phyloP scores from a whole-genome alignment of 2,113 vertebrate species.

The Vanacampus margaritifer region DNA sequence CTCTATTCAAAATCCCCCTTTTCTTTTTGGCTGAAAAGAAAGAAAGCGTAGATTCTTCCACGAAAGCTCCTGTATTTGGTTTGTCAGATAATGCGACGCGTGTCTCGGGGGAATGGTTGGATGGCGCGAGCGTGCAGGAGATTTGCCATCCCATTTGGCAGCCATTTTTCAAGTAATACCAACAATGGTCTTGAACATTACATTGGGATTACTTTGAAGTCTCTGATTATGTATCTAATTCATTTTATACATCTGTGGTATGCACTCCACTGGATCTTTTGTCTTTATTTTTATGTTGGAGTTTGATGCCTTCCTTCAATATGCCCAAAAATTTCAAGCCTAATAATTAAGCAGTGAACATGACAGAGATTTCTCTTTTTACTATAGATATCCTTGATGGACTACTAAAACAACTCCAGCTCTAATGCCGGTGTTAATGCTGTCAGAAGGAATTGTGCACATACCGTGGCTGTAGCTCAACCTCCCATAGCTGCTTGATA shows the following conservation, averaged over 20 bases:
- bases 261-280: background rate
- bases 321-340: background rate
- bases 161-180: constrained; percentile 47
- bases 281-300: constrained; percentile 5
- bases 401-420: no score
- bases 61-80: constrained; percentile 63
- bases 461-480: no score
- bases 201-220: constrained; percentile 37
- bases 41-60: constrained; percentile 65
- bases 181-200: constrained; percentile 40
- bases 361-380: no score
- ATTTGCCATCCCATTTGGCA: constrained; percentile 55
- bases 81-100: constrained; percentile 65
- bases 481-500: no score
- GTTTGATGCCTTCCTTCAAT: constrained; percentile 3
- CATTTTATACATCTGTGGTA: constrained; percentile 7
- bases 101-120: constrained; percentile 61
- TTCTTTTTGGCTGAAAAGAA: constrained; percentile 67
- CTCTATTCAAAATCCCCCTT: constrained; percentile 69
- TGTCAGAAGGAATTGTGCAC: no score
- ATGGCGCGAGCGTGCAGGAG: constrained; percentile 48
- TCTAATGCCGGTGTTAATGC: no score
- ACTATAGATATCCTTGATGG: no score
- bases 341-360: no score
- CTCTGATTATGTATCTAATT: constrained; percentile 36